Evolutionary conservation across 2,797 vertebrate species (phyloP).

Genomic region (Gallirallus australis): DNA sequence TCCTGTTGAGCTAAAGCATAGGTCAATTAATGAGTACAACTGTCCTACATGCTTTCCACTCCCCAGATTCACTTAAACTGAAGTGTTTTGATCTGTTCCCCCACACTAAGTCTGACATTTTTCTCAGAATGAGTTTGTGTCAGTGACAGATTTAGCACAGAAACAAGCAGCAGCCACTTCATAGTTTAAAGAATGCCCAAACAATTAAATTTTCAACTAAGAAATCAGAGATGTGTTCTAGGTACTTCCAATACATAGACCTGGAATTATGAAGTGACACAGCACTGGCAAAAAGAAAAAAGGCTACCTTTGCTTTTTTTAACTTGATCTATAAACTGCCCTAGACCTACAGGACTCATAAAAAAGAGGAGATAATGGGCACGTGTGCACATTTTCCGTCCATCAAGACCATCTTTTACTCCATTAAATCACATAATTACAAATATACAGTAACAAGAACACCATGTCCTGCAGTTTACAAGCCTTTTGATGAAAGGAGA

Average conservation of each 20-base stretch:
- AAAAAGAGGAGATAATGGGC: neutral
- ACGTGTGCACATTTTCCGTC: neutral
- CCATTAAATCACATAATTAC: neutral
- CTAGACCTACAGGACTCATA: rapidly evolving
- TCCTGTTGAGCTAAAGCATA: neutral
- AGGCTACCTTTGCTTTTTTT: neutral
- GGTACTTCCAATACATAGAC: neutral
- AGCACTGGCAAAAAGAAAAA: neutral
- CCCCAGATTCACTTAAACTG: neutral
- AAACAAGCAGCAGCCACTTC: neutral
- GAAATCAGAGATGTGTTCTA: neutral
- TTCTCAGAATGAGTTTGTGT: neutral
- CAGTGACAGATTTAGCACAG: neutral
- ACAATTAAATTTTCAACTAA: neutral
- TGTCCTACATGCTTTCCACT: neutral
- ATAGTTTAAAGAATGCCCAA: neutral
- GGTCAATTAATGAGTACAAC: neutral
- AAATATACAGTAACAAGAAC: neutral
- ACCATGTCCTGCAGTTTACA: neutral
- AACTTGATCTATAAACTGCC: rapidly evolving
- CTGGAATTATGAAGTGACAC: neutral
- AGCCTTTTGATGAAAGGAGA: neutral
- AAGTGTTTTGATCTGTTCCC: neutral
- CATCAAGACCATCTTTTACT: neutral
- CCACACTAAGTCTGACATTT: neutral